Base-by-base conservation (phyloP, 2,888 invertebrate genomes). In the Euphydryas editha region DNA sequence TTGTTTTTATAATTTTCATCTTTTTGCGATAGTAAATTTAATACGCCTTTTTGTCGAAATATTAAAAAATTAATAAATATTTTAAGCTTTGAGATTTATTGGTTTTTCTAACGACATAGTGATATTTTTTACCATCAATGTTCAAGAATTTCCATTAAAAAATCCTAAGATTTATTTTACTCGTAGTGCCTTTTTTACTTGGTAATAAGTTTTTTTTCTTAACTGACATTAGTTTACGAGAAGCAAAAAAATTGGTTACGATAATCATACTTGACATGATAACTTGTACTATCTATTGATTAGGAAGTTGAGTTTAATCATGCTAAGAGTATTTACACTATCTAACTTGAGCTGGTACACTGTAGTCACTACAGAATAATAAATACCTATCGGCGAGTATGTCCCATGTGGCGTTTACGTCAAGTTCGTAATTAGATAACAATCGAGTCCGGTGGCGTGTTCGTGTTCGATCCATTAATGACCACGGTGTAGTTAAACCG, bases 371-470 rank as follows among this genome's bases (percentile, higher is more conserved):
- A 84, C 79, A 78, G 81, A 83, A 84, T 83, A 87, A 15, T 46
- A 57, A 37, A 81, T 80, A 77, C 73, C 75, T 79, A 81, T 73
- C 36, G 20, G 36, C 51, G 39, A 56, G 70, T 54, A 63, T 75
- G 84, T 85, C 88, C 88, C 89, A 84, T 81, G 88, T 84, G 87
- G 76, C 82, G 76, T 78, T 76, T 78, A 79, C 82, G 81, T 84
- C 87, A 83, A 86, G 81, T 86, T 86, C 80, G 86, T 91, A 90
- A 90, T 88, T 88, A 88, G 89, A 89, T 91, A 87, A 89, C 87
- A 82, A 90, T 91, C 88, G 82, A 86, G 79, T 80, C 68, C 74
- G 73, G 62, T 70, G 73, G 78, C 79, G 77, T 78, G 81, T 85
- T 84, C 85, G 84, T 85, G 87, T 83, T 81, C 82, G 82, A 85